Percentiles rank a stretch among this genome's conserved stretches.
These are phyloP conservation scores for Euphydryas editha DNA, from an alignment of 2,888 invertebrate species.

Conservation along the genomic window DNA sequence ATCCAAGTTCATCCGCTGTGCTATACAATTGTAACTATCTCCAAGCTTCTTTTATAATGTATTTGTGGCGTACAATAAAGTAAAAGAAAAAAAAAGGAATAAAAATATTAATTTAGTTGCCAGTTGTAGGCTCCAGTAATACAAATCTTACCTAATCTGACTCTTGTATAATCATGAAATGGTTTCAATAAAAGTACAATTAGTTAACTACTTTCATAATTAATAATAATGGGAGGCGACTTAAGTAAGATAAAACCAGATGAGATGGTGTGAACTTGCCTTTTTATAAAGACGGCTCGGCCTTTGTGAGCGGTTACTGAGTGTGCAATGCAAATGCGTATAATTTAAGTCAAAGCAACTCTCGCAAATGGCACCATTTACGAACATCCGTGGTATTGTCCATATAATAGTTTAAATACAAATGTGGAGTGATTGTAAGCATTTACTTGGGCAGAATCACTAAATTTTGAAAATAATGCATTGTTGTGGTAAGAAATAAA, in stretches of 20 bases:
- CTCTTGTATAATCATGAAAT: not conserved
- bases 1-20: too few species aligned
- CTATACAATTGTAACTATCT: too few species aligned
- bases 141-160: too few species aligned
- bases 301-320: conserved; percentile 15
- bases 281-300: not conserved
- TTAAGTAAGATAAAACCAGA: not conserved
- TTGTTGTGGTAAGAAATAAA: not conserved
- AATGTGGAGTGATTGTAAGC: conserved; percentile 12
- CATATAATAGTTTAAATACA: conserved; percentile 15
- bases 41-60: too few species aligned
- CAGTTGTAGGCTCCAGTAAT: too few species aligned
- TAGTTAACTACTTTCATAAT: not conserved
- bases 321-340: conserved; percentile 19
- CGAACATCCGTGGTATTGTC: conserved; percentile 18
- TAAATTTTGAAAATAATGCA: not conserved
- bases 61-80: too few species aligned
- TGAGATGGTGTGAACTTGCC: not conserved
- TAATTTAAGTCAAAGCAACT: conserved; percentile 27
- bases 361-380: conserved; percentile 20
- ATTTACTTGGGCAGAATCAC: not conserved
- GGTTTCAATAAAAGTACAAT: not conserved
- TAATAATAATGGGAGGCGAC: not conserved
- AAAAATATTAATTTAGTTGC: too few species aligned
- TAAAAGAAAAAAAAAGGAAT: too few species aligned